Evolutionary conservation across 2,888 invertebrate genomes (phyloP).

Genomic region (Drosophila koepferae): DNA sequence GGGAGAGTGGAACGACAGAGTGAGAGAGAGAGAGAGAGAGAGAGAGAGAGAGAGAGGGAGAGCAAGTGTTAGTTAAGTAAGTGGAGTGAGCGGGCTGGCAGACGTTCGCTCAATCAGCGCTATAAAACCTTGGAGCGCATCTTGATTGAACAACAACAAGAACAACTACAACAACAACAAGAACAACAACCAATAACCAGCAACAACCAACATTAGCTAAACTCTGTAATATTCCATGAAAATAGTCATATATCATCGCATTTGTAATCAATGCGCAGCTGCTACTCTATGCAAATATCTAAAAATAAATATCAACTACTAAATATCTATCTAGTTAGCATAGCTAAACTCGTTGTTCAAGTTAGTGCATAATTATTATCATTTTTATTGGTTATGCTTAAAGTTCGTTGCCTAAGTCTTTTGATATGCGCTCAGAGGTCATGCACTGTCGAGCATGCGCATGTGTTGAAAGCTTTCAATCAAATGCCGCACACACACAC

Average conservation of each 20-base stretch:
- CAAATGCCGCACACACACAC: neutral
- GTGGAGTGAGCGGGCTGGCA: neutral
- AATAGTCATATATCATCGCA: constrained; percentile 15
- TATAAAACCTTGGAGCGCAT: constrained; percentile 74
- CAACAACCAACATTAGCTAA: neutral
- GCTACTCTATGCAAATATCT: neutral
- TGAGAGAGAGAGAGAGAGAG: neutral
- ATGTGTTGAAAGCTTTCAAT: constrained; percentile 11
- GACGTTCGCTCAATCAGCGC: constrained; percentile 31
- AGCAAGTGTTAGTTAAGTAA: neutral
- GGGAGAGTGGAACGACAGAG: neutral
- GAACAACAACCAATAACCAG: neutral
- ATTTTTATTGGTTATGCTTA: neutral
- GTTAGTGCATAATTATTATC: neutral
- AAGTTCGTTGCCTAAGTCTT: constrained; percentile 46
- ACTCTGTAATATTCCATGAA: constrained; percentile 35
- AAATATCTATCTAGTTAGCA: constrained; percentile 19
- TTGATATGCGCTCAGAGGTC: constrained; percentile 9
- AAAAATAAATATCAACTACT: constrained; percentile 10
- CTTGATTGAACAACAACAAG: constrained; percentile 57
- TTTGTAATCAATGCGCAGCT: constrained; percentile 17
- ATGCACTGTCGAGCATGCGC: constrained; percentile 9
- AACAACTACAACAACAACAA: constrained; percentile 5
- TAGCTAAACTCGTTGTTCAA: neutral
- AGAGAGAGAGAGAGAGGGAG: neutral